Evolutionary conservation across 1,140 invertebrate species (phyloP).

Genomic region (Drosophila leontia): DNA sequence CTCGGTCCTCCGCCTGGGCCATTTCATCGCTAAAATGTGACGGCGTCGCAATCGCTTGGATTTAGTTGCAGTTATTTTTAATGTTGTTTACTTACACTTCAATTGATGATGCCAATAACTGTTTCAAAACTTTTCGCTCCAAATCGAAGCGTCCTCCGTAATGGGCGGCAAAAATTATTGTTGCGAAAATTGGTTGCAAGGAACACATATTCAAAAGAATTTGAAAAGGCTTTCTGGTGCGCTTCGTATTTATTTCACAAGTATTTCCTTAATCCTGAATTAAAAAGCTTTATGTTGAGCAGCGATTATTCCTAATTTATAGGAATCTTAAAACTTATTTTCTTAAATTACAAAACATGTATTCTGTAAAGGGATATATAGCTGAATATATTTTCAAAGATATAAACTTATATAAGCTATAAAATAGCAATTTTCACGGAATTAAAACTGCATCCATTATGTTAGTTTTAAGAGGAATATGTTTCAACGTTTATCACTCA

Average conservation of each 20-base stretch:
- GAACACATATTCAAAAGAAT: constrained; percentile 12
- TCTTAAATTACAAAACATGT: background rate
- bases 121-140: constrained; percentile 71
- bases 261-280: background rate
- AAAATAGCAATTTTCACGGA: too few relatives aligned
- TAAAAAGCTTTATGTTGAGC: too few relatives aligned
- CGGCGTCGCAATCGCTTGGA: constrained; percentile 79
- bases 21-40: constrained; percentile 76
- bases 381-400: too few relatives aligned
- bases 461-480: background rate
- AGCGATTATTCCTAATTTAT: background rate
- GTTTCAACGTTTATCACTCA: background rate
- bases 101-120: constrained; percentile 84
- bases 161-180: constrained; percentile 29
- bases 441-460: background rate
- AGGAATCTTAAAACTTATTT: background rate
- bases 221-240: constrained; percentile 1
- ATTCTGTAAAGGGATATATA: background rate
- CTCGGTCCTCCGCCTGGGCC: constrained; percentile 42
- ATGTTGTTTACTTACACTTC: constrained; percentile 83
- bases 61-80: constrained; percentile 84
- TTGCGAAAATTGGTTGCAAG: constrained; percentile 37
- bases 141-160: constrained; percentile 59
- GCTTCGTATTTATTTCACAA: background rate
- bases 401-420: too few relatives aligned